A percentile compares a stretch with the other conserved stretches of the same genome.
phyloP scores from a whole-genome alignment of 2,888 invertebrate genomes.

The Lasius fuliginosus region DNA sequence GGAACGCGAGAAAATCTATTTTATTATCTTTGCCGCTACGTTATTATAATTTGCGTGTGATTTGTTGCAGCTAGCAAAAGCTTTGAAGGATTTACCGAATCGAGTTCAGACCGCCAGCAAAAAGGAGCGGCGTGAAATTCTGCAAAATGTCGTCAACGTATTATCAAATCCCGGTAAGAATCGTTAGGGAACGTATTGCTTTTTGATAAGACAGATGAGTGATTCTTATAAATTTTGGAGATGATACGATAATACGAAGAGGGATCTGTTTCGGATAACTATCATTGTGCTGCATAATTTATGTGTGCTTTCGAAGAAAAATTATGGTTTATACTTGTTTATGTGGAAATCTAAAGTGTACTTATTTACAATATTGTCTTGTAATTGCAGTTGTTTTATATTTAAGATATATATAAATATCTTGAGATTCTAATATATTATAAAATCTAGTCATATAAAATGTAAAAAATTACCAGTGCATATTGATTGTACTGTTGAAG shows the following conservation, averaged over 20 bases:
- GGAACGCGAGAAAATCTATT: constrained; percentile 78
- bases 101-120: constrained; percentile 92
- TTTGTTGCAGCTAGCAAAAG: constrained; percentile 89
- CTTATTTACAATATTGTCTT: constrained; percentile 37
- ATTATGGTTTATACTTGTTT: neutral
- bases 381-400: constrained; percentile 15
- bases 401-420: neutral
- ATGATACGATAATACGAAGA: neutral
- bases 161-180: constrained; percentile 91
- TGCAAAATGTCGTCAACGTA: constrained; percentile 90
- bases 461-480: neutral
- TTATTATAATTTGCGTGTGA: constrained; percentile 58
- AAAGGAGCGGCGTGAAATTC: constrained; percentile 90
- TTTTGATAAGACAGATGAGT: constrained; percentile 43
- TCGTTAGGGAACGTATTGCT: constrained; percentile 51
- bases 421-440: neutral
- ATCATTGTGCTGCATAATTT: neutral
- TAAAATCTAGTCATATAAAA: neutral
- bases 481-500: constrained; percentile 2
- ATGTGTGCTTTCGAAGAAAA: neutral
- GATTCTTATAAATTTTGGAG: neutral
- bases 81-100: constrained; percentile 91
- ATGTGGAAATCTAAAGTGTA: neutral
- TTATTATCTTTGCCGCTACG: constrained; percentile 58
- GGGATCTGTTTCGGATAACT: neutral